Evolutionary conservation across 2,797 vertebrate species (phyloP).

Genomic region (Enteromius anoplus): DNA sequence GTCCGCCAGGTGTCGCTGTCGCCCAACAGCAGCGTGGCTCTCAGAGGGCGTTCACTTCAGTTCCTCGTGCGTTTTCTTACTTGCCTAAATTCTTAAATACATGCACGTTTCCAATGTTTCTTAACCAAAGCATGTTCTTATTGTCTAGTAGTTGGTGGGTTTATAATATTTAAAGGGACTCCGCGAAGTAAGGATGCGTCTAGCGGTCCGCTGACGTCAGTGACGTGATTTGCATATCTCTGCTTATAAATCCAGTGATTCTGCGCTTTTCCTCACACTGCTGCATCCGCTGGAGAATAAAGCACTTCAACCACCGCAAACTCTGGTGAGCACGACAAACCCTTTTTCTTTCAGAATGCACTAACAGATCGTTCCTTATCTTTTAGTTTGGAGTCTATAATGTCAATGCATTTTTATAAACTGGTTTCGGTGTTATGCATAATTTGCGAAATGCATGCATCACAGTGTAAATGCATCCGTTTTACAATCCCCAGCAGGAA

Average conservation of each 20-base stretch:
- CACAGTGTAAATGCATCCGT: background rate
- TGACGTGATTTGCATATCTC: slow-evolving; percentile 16
- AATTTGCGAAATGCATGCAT: background rate
- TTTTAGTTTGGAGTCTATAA: background rate
- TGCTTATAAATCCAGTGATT: background rate
- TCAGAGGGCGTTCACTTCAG: background rate
- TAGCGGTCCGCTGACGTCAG: slow-evolving; percentile 33
- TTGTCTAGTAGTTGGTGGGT: no score
- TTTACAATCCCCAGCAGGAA: background rate
- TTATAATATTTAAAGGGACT: background rate
- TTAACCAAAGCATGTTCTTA: background rate
- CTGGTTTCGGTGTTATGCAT: no score
- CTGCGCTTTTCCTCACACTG: slow-evolving; percentile 10
- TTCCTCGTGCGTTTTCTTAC: background rate
- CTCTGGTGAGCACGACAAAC: slow-evolving; percentile 4
- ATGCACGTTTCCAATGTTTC: background rate
- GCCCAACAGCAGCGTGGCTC: background rate
- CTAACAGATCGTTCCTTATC: no score
- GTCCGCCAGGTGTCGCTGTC: slow-evolving; percentile 28
- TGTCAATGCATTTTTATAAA: background rate
- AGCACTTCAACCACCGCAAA: background rate
- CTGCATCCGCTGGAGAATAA: slow-evolving; percentile 24
- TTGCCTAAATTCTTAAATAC: background rate
- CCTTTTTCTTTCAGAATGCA: background rate
- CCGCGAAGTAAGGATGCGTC: background rate